These are phyloP conservation scores for Morbakka virulenta DNA, from an alignment of 30 jellyfish, hydroid and myxozoan genomes.

Conservation along the genomic window DNA sequence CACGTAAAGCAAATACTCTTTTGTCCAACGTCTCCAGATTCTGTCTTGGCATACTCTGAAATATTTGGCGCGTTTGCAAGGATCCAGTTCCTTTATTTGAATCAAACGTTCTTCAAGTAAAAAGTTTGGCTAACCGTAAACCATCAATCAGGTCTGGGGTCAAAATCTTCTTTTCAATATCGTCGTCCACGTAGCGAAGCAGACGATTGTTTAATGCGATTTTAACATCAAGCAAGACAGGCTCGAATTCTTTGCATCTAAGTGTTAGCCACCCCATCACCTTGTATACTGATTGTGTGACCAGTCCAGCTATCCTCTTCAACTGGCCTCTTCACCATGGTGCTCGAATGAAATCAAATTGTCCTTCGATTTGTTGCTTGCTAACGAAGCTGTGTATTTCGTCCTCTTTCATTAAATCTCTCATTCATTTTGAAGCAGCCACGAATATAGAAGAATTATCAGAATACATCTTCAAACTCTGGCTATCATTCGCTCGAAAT, in stretches of 20 bases:
- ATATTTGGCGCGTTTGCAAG: conserved; percentile 21
- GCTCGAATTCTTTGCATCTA: conserved; percentile 5
- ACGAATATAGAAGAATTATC: too few species aligned
- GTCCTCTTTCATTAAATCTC: too few species aligned
- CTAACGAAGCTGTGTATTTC: too few species aligned
- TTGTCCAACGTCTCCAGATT: conserved; percentile 43
- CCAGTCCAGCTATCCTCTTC: conserved; percentile 42
- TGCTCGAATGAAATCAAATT: conserved; percentile 44
- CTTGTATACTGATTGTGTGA: conserved; percentile 34
- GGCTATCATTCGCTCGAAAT: too few species aligned
- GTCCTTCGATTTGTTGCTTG: too few species aligned
- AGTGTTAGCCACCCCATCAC: conserved; percentile 8
- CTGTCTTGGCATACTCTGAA: conserved; percentile 16
- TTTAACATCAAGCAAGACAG: conserved; percentile 22
- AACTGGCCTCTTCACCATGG: conserved; percentile 68
- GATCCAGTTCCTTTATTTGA: conserved; percentile 13
- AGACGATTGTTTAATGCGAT: conserved; percentile 36
- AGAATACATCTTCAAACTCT: too few species aligned
- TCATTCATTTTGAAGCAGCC: too few species aligned
- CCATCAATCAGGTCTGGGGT: conserved; percentile 43
- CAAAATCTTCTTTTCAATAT: conserved; percentile 12
- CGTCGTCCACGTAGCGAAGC: conserved; percentile 33
- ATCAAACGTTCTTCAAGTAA: conserved; percentile 6
- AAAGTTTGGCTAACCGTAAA: conserved; percentile 19
- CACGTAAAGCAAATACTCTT: too few species aligned